phyloP scores from a whole-genome alignment of 1,140 invertebrate species.

The Sminthurides bifidus region DNA sequence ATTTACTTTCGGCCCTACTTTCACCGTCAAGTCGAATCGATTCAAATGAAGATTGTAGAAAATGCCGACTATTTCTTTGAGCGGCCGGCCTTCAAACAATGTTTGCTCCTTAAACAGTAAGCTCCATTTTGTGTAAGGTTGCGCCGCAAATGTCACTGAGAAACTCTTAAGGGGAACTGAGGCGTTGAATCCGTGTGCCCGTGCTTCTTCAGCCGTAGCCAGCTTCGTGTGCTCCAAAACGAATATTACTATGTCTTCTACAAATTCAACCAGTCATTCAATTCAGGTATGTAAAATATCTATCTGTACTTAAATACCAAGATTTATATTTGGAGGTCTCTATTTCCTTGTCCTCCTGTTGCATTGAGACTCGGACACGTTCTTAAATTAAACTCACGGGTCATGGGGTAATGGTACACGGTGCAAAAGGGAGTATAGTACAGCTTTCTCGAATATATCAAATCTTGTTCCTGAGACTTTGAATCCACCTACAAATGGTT shows the following conservation, averaged over 20 bases:
- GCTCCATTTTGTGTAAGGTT: constrained; percentile 1
- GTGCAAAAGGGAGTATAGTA: constrained; percentile 9
- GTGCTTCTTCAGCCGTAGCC: not conserved
- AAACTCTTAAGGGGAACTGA: not conserved
- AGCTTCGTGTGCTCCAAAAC: not conserved
- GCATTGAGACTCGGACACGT: too few relatives aligned
- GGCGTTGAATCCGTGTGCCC: not conserved
- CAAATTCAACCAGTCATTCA: not conserved
- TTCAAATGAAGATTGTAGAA: constrained; percentile 5
- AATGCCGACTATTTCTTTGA: constrained; percentile 2
- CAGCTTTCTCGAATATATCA: not conserved
- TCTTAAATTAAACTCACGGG: constrained; percentile 7
- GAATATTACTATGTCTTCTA: constrained; percentile 9
- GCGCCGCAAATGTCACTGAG: not conserved
- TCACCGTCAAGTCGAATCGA: constrained; percentile 7
- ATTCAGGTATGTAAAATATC: too few relatives aligned
- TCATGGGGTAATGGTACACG: not conserved
- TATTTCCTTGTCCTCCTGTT: too few relatives aligned
- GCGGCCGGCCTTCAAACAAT: not conserved
- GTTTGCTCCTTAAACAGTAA: not conserved
- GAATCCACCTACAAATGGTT: not conserved
- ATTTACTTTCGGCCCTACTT: not conserved
- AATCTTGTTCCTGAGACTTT: not conserved
- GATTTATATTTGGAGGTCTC: too few relatives aligned
- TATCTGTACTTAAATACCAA: too few relatives aligned